A percentile compares a stretch with the other conserved stretches of the same genome.
These are phyloP conservation scores for Maconellicoccus hirsutus DNA, from an alignment of 1,140 invertebrate genomes.

Conservation along the genomic window DNA sequence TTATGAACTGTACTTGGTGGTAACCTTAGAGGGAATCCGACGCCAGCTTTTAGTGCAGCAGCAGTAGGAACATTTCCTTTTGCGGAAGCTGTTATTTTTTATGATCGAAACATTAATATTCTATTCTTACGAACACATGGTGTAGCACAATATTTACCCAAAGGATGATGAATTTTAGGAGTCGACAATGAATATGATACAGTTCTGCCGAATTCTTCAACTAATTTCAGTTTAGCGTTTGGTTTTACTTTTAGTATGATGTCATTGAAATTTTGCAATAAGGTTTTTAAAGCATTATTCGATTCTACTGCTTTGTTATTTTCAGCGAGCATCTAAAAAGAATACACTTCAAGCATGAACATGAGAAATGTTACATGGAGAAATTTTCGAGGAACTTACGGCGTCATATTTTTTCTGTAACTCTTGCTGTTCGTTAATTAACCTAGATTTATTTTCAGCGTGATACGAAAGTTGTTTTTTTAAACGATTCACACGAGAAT, in stretches of 20 bases:
- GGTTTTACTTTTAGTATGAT: conserved; percentile 44
- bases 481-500: conserved; percentile 59
- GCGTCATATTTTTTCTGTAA: conserved; percentile 65
- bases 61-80: conserved; percentile 52
- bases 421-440: conserved; percentile 57
- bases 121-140: background rate
- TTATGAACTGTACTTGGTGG: background rate
- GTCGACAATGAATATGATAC: conserved; percentile 13
- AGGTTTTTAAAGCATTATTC: conserved; percentile 38
- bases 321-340: conserved; percentile 43
- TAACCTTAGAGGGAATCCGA: conserved; percentile 52
- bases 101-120: background rate
- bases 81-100: background rate
- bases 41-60: conserved; percentile 66
- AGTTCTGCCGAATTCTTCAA: conserved; percentile 37
- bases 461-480: conserved; percentile 61
- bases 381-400: conserved; percentile 36
- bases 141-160: conserved; percentile 16
- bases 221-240: conserved; percentile 35
- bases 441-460: conserved; percentile 56
- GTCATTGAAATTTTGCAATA: conserved; percentile 45
- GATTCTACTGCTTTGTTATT: conserved; percentile 39
- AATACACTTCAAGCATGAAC: background rate
- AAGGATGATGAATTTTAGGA: conserved; percentile 2
- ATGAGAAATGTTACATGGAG: background rate